Base-by-base conservation (phyloP, 2,888 invertebrate genomes). In the Chrysotoxum bicinctum region DNA sequence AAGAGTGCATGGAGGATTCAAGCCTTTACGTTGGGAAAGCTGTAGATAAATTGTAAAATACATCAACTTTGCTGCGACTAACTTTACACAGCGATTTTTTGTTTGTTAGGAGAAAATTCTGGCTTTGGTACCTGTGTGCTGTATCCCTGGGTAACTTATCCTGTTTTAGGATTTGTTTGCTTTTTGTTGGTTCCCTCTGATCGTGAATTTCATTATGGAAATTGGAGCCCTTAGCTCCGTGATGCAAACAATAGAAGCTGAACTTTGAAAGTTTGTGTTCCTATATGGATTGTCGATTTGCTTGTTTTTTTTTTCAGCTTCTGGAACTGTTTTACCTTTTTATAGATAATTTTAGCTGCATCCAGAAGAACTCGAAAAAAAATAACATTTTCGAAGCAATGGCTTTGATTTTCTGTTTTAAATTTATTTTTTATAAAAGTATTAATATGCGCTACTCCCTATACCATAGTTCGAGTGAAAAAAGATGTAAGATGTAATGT, bases 201-300 rank as follows among this genome's bases (percentile, higher is more conserved):
- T 73, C 40, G n/a, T 14, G 54, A 37, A 54, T 69, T 70, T 56
- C 10, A 54, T 69, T 81, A 48, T 64, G 19, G 19, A 32, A 45
- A 64, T 43, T 68, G 50, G 2, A 50, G 66, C 72, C 66, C 45
- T 10, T 7, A 8, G 40, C 12, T 14, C 2, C 16, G 9, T 9
- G 23, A 60, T 37, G 23, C 10, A 70, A 62, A 70, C 62, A 77
- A 62, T n/a, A n/a, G 32, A 37, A 58, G 19, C 40, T 54, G 16
- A 35, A 12, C 16, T 21, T 30, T 48, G 48, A 64, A 52, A 16
- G 19, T 40, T 60, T 8, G 7, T 26, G 0, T 58, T 45, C 8
- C n/a, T n/a, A n/a, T n/a, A n/a, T n/a, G n/a, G n/a, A n/a, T n/a
- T n/a, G n/a, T n/a, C n/a, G n/a, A n/a, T n/a, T n/a, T n/a, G n/a